phyloP scores from a whole-genome alignment of 37 sponge, comb jelly and placozoan genomes.

The Sycon ciliatum region DNA sequence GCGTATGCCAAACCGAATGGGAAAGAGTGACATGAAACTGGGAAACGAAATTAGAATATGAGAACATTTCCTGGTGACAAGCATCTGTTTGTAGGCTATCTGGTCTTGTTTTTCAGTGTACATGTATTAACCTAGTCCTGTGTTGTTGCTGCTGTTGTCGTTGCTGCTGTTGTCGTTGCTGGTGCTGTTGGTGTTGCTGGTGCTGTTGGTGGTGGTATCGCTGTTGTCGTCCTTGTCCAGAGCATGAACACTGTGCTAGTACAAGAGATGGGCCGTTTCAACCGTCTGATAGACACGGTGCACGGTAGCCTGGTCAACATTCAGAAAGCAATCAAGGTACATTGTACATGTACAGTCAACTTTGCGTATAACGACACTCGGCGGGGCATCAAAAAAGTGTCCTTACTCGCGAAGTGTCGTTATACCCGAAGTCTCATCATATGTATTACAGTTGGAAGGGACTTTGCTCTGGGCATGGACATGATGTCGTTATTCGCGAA shows the following conservation, averaged over 20 bases:
- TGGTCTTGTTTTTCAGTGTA: neutral
- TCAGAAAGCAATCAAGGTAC: conserved; percentile 93
- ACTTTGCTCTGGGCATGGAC: too few relatives aligned
- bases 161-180: neutral
- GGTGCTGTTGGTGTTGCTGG: neutral
- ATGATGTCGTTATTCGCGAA: too few relatives aligned
- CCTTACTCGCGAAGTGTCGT: too few relatives aligned
- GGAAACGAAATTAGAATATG: too few relatives aligned
- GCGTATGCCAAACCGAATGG: too few relatives aligned
- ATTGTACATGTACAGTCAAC: neutral
- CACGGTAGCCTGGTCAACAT: conserved; percentile 70
- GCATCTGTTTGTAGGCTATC: too few relatives aligned
- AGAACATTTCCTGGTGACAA: too few relatives aligned
- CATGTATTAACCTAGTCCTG: neutral
- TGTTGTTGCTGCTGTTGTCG: neutral
- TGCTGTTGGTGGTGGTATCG: neutral
- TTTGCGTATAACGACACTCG: conserved; percentile 6
- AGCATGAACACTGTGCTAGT: conserved; percentile 99
- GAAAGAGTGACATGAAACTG: too few relatives aligned
- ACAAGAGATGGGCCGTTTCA: conserved; percentile 99
- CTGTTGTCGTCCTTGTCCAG: conserved; percentile 18
- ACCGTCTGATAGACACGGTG: conserved; percentile 72
- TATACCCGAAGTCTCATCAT: too few relatives aligned
- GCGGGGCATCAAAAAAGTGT: too few relatives aligned
- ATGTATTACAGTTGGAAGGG: too few relatives aligned